Conservation (phyloP, 2,113 vertebrate genomes). For the Sprattus sprattus region DNA sequence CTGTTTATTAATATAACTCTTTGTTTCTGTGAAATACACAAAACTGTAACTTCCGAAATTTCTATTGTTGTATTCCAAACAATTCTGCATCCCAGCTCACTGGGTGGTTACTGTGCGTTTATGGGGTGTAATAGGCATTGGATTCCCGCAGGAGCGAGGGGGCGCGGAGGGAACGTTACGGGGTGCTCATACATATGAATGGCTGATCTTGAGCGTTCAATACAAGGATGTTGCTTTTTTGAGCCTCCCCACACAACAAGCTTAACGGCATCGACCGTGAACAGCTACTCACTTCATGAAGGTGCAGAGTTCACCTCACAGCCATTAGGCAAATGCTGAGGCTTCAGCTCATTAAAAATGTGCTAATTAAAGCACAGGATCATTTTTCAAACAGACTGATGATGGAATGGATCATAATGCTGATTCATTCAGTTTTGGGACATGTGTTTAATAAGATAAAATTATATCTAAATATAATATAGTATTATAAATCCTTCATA, state of each 20-base stretch:
- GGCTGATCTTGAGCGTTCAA: neutral
- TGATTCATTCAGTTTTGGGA: neutral
- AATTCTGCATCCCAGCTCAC: neutral
- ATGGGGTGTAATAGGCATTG: neutral
- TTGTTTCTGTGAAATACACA: neutral
- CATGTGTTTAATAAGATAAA: neutral
- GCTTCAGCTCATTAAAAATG: neutral
- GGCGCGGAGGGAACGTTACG: neutral
- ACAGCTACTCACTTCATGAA: neutral
- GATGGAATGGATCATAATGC: neutral
- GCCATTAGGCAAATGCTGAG: conserved; percentile 10
- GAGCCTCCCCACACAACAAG: neutral
- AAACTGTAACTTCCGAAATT: neutral
- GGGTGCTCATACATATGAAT: neutral
- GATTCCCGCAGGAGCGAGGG: neutral
- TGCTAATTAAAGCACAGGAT: neutral
- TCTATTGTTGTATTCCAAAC: neutral
- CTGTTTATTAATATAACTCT: neutral
- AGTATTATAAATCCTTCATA: neutral
- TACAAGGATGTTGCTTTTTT: neutral
- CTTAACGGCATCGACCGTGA: neutral
- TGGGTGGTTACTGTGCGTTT: neutral
- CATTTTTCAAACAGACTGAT: neutral
- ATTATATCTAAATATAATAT: neutral
- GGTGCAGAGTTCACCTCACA: conserved; percentile 1